Conservation (phyloP, 2,797 vertebrate genomes). For the Gorsachius magnificus region DNA sequence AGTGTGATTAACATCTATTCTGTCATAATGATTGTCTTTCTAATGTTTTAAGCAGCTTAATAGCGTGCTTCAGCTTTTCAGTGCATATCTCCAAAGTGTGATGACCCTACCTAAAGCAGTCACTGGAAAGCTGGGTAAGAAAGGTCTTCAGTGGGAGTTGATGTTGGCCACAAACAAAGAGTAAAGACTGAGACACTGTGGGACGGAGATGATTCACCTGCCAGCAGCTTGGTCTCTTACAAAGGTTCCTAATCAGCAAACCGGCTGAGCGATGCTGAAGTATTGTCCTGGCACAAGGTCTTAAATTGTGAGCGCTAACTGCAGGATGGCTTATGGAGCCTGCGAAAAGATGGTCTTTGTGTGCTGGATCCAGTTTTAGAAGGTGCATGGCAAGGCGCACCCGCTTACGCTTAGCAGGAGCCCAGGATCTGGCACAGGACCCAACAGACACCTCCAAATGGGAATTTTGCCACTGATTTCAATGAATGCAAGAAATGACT, state of each 20-base stretch:
- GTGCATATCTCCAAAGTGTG: slow-evolving; percentile 29
- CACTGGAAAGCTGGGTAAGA: neutral
- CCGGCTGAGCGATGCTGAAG: neutral
- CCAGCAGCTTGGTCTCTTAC: slow-evolving; percentile 10
- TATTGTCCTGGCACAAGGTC: neutral
- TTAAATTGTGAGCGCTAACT: neutral
- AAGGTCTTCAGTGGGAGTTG: slow-evolving; percentile 38
- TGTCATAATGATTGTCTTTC: slow-evolving; percentile 60
- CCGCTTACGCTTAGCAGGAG: neutral
- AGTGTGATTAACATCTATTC: slow-evolving; percentile 63
- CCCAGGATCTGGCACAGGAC: neutral
- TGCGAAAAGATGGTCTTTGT: neutral
- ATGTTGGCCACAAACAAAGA: slow-evolving; percentile 39
- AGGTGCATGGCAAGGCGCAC: neutral
- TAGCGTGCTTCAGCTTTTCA: slow-evolving; percentile 16
- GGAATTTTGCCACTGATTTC: neutral
- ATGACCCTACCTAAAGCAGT: slow-evolving; percentile 38
- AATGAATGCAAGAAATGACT: neutral
- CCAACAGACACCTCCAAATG: neutral
- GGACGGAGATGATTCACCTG: slow-evolving; percentile 40
- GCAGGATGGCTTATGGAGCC: neutral
- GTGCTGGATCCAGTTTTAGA: neutral
- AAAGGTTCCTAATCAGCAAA: slow-evolving; percentile 23
- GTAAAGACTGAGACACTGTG: slow-evolving; percentile 22
- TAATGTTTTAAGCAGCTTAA: slow-evolving; percentile 53